Percentiles rank a stretch among this genome's conserved stretches.
Evolutionary conservation across 2,888 invertebrate species (phyloP).

Genomic region (Apamea epomidion): DNA sequence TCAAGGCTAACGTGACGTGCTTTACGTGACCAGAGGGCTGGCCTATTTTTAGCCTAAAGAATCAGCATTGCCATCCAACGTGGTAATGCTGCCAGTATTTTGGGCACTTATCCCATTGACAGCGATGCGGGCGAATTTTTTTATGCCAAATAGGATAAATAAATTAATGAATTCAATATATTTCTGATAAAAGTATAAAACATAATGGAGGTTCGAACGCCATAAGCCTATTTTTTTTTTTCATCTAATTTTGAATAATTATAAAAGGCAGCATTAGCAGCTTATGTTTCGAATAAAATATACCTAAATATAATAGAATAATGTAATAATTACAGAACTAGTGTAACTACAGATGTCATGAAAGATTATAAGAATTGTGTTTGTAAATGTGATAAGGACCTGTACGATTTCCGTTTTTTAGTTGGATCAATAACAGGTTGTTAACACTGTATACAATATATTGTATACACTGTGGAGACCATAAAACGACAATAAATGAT

Average conservation of each 20-base stretch:
- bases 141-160: no score
- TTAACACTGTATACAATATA: no score
- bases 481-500: no score
- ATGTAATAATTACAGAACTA: constrained; percentile 50
- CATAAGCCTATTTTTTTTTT: constrained; percentile 47
- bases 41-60: no score
- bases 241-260: constrained; percentile 18
- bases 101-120: no score
- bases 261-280: constrained; percentile 42
- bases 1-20: neutral
- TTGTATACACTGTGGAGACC: no score
- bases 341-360: constrained; percentile 54
- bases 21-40: no score
- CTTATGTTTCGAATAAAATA: constrained; percentile 41
- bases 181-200: constrained; percentile 54
- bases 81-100: no score
- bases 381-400: constrained; percentile 27
- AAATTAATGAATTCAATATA: neutral
- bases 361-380: constrained; percentile 38
- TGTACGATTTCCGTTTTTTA: constrained; percentile 4
- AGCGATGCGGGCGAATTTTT: no score
- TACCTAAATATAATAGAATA: constrained; percentile 27
- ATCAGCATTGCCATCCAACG: no score
- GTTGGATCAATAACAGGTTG: neutral
- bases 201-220: constrained; percentile 43